Evolutionary conservation across 2,888 invertebrate genomes (phyloP), one percentile per base, ranked within the genome.

Genomic region (Pecten maximus): DNA sequence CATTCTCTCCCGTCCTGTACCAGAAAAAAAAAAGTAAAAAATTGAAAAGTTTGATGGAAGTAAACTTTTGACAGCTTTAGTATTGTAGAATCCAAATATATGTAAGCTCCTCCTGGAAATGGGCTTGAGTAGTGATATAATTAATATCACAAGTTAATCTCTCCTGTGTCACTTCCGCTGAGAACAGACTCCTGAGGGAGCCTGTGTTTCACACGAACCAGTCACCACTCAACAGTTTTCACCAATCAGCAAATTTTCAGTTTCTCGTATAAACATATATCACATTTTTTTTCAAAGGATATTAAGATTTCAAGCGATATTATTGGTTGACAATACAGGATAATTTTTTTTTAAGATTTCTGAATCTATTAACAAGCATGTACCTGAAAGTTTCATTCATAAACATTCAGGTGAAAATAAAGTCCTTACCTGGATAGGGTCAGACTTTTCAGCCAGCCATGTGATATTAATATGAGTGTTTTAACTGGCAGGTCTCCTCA

Each of bases 311-410:
- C 74, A 35, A 28, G 74, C 23, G 74, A 74, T 74, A 74, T 74
- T 28, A 74, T 74, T 74, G 74, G 74, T 74, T 74, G 74, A 74
- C 74, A 74, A 74, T 74, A 12, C 74, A 74, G 74, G 10, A 6
- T n/a, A 16, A 12, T 0, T 28, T 74, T 74, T 74, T 74, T 35
- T 74, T 23, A 50, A 74, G 74, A 12, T 28, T 74, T 74, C 74
- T 74, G 74, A 74, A 74, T 74, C 74, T 74, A 74, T 74, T 74
- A 74, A 74, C 74, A 15, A 74, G 74, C 28, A 28, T 74, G 28
- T 35, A 74, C 35, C 74, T 74, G 74, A 74, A 35, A 74, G 74
- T 74, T 74, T 74, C 74, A 74, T 74, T 74, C 74, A 74, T 74
- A 74, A 74, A 74, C 74, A 16, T 74, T 0, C 74, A 74, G 74